A percentile compares a stretch with the other conserved stretches of the same genome.
These are phyloP conservation scores for Myanophis thanlyinensis DNA, from an alignment of 2,113 vertebrate species.

Conservation along the genomic window DNA sequence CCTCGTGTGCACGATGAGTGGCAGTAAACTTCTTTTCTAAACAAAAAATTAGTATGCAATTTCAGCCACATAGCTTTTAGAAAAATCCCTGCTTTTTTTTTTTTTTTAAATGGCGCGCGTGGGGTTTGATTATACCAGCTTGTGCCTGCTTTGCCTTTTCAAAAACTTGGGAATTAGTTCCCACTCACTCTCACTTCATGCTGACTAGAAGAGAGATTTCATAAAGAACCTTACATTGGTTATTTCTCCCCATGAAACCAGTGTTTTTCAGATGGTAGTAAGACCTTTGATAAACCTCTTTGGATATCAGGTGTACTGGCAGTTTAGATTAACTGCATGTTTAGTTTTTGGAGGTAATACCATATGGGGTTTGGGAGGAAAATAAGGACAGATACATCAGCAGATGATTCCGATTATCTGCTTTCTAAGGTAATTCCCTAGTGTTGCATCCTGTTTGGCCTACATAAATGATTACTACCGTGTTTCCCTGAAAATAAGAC, in stretches of 20 bases:
- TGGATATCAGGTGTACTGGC: not conserved
- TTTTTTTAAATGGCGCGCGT: not conserved
- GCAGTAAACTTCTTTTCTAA: not conserved
- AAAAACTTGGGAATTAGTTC: not conserved
- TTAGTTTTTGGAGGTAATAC: not conserved
- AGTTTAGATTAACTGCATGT: not conserved
- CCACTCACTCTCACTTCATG: not conserved
- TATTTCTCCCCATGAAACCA: not conserved
- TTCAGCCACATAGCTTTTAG: not conserved
- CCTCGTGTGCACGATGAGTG: not conserved
- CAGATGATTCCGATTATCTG: not conserved
- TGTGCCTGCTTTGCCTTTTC: conserved; percentile 16
- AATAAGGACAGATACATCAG: not conserved
- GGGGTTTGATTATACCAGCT: conserved; percentile 11
- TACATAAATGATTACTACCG: not conserved
- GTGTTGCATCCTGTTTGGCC: not conserved
- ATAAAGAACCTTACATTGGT: not conserved
- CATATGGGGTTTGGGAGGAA: not conserved
- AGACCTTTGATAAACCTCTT: not conserved
- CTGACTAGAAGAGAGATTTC: not conserved
- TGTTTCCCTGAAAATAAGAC: too few relatives aligned
- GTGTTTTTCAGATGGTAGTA: not conserved
- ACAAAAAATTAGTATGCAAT: not conserved
- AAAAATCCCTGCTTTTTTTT: conserved; percentile 1
- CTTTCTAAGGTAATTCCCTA: not conserved